phyloP scores from a whole-genome alignment of 2,113 vertebrate species.

The Gymnarchus niloticus region DNA sequence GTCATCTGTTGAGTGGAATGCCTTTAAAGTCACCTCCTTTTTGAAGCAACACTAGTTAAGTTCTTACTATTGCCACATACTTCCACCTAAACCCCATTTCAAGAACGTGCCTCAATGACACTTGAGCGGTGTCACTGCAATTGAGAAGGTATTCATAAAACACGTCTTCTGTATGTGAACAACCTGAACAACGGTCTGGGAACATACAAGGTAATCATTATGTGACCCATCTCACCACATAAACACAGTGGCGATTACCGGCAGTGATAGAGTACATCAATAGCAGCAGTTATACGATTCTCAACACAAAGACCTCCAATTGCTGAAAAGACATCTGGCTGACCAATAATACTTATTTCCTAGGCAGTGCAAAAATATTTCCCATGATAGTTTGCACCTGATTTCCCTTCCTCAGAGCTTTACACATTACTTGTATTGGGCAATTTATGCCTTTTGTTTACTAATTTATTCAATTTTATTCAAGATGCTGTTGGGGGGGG shows the following conservation, averaged over 20 bases:
- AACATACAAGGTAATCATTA: not conserved
- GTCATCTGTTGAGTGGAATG: not conserved
- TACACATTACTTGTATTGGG: slow-evolving; percentile 32
- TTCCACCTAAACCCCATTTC: not conserved
- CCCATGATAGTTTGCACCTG: not conserved
- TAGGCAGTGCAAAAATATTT: not conserved
- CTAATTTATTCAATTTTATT: not conserved
- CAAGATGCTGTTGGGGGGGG: not conserved
- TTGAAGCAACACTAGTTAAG: not conserved
- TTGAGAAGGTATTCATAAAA: not conserved
- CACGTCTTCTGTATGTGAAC: not conserved
- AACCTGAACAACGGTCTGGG: not conserved
- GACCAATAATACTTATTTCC: not conserved
- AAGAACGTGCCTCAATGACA: not conserved
- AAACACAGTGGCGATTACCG: not conserved
- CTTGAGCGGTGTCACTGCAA: not conserved
- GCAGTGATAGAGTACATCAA: too few species aligned
- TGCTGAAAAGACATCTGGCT: not conserved
- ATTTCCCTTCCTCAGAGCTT: not conserved
- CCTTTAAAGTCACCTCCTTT: not conserved
- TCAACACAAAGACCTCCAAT: not conserved
- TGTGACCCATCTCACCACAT: not conserved
- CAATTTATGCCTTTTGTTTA: slow-evolving; percentile 60
- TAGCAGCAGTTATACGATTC: not conserved
- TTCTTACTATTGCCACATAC: not conserved